Evolutionary conservation across 2,888 invertebrate species (phyloP), one percentile per base, ranked within the genome.

Genomic region (Adelphocoris suturalis): DNA sequence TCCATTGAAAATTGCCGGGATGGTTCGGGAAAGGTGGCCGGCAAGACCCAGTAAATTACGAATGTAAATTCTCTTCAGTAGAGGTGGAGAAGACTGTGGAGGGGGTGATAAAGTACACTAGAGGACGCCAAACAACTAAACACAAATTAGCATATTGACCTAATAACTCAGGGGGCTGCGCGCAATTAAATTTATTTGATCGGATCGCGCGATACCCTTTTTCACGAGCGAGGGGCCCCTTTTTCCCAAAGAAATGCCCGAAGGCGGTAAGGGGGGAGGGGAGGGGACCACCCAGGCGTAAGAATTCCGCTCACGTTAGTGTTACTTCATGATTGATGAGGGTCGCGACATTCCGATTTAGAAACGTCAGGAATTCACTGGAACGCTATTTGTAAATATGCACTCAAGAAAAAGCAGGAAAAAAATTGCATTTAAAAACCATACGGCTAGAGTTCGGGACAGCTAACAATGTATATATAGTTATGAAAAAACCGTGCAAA

Each of bases 111-210:
- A 82, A 82, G 47, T 52, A 23, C 82, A 52, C 81, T 82, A n/a
- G 82, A 52, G 82, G 80, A 82, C 48, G 82, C 48, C 82, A 82
- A 82, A 82, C 82, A 82, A 82, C 82, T 48, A 82, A 52, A 82
- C 82, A 82, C 27, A 27, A 82, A 82, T 82, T 82, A 82, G 48
- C 82, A 82, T 82, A 82, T 52, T 82, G 82, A 82, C 82, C 82
- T 82, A 82, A 82, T 82, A 82, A 82, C 82, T 82, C 82, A 82
- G 52, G 82, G 48, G 23, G 52, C 82, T 52, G 82, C 27, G 27
- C 82, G 47, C 82, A 82, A 82, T 82, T 82, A 82, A 82, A 82
- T 82, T 82, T 82, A 82, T 82, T 82, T 82, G 82, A 82, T 82
- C 82, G 48, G 82, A 52, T 52, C 19, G 19, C 4, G 23, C 52